A percentile compares a stretch with the other conserved stretches of the same genome.
phyloP scores from a whole-genome alignment of 37 sponge, comb jelly and placozoan genomes.

The Trichoplax adhaerens region DNA sequence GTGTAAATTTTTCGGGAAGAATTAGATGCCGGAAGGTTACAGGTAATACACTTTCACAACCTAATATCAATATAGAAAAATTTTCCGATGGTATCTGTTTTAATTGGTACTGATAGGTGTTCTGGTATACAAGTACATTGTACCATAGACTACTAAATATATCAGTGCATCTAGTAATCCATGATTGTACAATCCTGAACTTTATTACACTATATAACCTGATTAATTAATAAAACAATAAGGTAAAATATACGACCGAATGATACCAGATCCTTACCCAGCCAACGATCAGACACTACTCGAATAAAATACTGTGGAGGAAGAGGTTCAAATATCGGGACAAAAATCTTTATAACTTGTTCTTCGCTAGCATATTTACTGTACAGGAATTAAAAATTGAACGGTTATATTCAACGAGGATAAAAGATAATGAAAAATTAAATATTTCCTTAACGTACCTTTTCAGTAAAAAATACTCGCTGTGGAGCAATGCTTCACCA shows the following conservation, averaged over 20 bases:
- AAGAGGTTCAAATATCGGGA: slow-evolving; percentile 95
- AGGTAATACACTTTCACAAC: slow-evolving; percentile 83
- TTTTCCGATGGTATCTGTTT: no score
- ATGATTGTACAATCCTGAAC: no score
- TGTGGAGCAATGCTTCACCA: slow-evolving; percentile 78
- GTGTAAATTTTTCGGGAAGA: slow-evolving; percentile 93
- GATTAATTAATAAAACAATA: no score
- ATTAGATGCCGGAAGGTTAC: slow-evolving; percentile 95
- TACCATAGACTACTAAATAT: no score
- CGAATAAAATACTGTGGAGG: slow-evolving; percentile 99
- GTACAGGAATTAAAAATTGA: no score
- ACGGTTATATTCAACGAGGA: no score
- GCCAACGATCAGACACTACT: slow-evolving; percentile 53
- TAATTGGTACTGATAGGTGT: no score
- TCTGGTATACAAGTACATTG: no score
- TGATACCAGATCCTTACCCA: slow-evolving; percentile 13
- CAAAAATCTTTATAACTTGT: slow-evolving; percentile 85
- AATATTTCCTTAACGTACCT: neutral
- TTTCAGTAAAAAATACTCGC: slow-evolving; percentile 95
- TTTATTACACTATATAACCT: no score
- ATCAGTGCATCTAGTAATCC: no score
- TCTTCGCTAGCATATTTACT: slow-evolving; percentile 71
- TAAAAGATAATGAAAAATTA: no score
- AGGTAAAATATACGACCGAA: no score
- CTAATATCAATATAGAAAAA: slow-evolving; percentile 1